Evolutionary conservation across 2,797 vertebrate species (phyloP).

Genomic region (Morus bassanus): DNA sequence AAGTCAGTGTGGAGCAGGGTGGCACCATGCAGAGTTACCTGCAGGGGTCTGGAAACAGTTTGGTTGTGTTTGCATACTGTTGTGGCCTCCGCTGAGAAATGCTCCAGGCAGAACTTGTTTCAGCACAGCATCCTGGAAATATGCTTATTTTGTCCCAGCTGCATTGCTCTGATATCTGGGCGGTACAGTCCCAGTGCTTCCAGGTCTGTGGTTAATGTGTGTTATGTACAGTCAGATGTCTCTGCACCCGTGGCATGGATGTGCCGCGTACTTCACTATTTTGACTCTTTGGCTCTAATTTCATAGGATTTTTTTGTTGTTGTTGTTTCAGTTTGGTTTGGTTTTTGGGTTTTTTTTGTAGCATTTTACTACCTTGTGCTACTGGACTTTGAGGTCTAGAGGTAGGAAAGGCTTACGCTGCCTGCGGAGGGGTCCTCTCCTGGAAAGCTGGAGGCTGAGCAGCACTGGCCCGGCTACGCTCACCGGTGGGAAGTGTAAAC

Average conservation of each 20-base stretch:
- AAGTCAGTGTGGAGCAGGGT: background rate
- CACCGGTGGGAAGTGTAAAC: background rate
- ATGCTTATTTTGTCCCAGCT: background rate
- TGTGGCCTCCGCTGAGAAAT: background rate
- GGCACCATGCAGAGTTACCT: background rate
- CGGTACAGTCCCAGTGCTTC: background rate
- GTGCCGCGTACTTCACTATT: background rate
- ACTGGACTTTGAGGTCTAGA: background rate
- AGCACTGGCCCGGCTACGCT: background rate
- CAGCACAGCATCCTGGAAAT: background rate
- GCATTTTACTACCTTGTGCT: background rate
- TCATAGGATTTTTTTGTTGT: background rate
- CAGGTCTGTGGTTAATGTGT: background rate
- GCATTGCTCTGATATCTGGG: background rate
- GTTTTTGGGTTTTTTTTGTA: background rate
- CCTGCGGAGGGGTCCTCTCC: background rate
- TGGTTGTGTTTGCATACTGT: background rate
- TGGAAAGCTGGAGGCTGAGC: background rate
- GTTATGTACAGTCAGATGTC: rapidly evolving
- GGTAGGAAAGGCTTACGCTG: background rate
- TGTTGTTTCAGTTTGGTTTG: background rate
- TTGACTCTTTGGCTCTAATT: background rate
- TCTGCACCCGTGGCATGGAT: background rate
- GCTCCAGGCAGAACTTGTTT: background rate
- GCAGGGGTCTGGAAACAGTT: background rate